These are phyloP conservation scores for Catostomus latipinnis DNA, from an alignment of 2,797 vertebrate genomes.

Conservation along the genomic window DNA sequence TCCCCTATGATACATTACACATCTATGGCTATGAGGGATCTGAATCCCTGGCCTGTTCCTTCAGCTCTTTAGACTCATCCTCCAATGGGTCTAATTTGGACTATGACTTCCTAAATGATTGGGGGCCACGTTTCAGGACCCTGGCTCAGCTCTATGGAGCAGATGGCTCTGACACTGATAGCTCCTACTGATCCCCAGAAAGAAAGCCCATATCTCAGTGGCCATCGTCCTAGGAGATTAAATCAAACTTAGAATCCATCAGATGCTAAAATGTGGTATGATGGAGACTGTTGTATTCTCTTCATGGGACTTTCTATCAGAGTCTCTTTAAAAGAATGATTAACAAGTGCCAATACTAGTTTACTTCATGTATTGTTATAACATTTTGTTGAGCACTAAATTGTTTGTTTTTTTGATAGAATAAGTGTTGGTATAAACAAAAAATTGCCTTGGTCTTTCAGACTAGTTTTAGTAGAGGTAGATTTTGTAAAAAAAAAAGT, in stretches of 20 bases:
- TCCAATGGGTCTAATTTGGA: constrained; percentile 88
- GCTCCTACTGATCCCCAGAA: constrained; percentile 75
- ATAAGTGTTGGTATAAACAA: constrained; percentile 5
- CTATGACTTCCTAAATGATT: constrained; percentile 93
- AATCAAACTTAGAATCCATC: not conserved
- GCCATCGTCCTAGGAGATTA: not conserved
- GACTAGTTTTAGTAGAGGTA: not conserved
- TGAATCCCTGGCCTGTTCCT: constrained; percentile 89
- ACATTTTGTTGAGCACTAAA: constrained; percentile 23
- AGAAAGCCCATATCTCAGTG: not conserved
- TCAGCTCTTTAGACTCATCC: constrained; percentile 89
- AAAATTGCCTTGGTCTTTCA: constrained; percentile 7
- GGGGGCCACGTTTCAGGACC: constrained; percentile 95
- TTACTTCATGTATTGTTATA: constrained; percentile 7
- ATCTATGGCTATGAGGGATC: constrained; percentile 94
- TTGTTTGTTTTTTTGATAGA: constrained; percentile 29
- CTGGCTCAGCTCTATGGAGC: constrained; percentile 92
- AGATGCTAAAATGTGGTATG: not conserved
- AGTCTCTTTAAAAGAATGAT: constrained; percentile 10
- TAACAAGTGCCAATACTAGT: constrained; percentile 34
- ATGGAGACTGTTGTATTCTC: not conserved
- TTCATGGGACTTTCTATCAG: constrained; percentile 15
- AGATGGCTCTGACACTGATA: constrained; percentile 77
- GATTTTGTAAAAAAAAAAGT: not conserved
- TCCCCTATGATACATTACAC: constrained; percentile 93